Base-by-base conservation (phyloP, 2,888 invertebrate species). In the Sicus ferrugineus region DNA sequence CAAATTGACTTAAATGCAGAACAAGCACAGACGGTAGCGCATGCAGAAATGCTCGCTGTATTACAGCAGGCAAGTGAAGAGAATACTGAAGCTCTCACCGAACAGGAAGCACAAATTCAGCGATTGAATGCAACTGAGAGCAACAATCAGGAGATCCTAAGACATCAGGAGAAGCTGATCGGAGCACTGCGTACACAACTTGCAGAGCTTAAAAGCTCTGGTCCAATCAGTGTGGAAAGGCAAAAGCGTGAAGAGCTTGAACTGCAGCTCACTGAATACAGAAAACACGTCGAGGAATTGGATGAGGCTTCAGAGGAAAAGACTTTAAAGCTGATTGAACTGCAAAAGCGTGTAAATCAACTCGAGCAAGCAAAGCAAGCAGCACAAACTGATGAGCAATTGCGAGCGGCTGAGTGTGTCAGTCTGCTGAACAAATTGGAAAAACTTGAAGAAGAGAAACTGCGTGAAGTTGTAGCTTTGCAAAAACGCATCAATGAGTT, bases 241-340 rank as follows among this genome's bases (percentile, higher is more conserved):
- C 70, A 74, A 16, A 54, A 72, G 48, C 74, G 72, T 42, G 75
- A 75, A 42, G 80, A 79, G 0, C 73, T 77, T 26, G 74, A 77
- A 48, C 68, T 71, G 0, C 77, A 77, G 46, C 70, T 82, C 28
- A 71, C 66, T 1, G 82, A 82, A 38, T 82, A 82, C 52, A 77
- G 80, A 59, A 77, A 76, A 31, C 75, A 81, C 52, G 77, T 82
- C 34, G 81, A 81, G 65, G 81, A 82, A 73, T 77, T 81, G 80
- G 81, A 81, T 30, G 80, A 80, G 0, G 59, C 75, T 0, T 63
- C 75, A n/a, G 72, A 61, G 1, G 74, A 68, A 2, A 81, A 79
- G 59, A 67, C 73, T 7, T 42, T 34, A 2, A 70, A 61, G 52
- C 19, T 59, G 7, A 63, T 75, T 46, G 73, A 76, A 50, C 73